Conservation (phyloP, 2,797 vertebrate species). For the Rhodeus uyekii region DNA sequence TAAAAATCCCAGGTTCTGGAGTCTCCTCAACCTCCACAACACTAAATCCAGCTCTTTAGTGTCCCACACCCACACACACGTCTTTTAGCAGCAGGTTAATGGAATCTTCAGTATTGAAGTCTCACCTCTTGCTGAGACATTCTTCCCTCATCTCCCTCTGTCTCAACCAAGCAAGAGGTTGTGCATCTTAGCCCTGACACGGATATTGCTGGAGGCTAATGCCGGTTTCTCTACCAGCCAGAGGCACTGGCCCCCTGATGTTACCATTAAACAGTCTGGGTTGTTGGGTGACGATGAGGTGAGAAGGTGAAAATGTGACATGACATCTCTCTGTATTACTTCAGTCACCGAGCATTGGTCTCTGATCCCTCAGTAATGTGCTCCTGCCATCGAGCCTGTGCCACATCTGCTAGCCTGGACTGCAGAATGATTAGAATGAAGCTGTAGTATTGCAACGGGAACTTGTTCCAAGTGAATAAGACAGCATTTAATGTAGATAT, state of each 20-base stretch:
- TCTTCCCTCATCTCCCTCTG: constrained; percentile 53
- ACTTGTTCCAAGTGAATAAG: background rate
- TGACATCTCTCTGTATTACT: constrained; percentile 49
- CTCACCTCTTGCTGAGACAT: constrained; percentile 45
- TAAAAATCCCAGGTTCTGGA: background rate
- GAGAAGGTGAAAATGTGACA: constrained; percentile 53
- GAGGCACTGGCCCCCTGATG: constrained; percentile 49
- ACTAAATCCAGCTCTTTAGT: background rate
- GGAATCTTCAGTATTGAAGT: constrained; percentile 52
- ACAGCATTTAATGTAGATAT: background rate
- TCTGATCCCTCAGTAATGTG: constrained; percentile 25
- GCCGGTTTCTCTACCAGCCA: constrained; percentile 35
- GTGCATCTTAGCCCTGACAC: constrained; percentile 55
- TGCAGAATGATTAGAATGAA: background rate
- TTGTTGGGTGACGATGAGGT: constrained; percentile 43
- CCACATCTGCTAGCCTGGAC: background rate
- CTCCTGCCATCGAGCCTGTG: background rate
- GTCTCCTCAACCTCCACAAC: background rate
- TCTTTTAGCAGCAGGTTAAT: constrained; percentile 50
- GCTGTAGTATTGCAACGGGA: background rate
- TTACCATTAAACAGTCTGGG: constrained; percentile 53
- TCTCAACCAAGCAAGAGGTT: constrained; percentile 51
- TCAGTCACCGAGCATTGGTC: constrained; percentile 26
- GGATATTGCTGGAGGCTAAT: constrained; percentile 45
- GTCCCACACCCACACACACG: background rate